Conservation (phyloP, 2,888 invertebrate species). For the Eueremaeus valkanovi region DNA sequence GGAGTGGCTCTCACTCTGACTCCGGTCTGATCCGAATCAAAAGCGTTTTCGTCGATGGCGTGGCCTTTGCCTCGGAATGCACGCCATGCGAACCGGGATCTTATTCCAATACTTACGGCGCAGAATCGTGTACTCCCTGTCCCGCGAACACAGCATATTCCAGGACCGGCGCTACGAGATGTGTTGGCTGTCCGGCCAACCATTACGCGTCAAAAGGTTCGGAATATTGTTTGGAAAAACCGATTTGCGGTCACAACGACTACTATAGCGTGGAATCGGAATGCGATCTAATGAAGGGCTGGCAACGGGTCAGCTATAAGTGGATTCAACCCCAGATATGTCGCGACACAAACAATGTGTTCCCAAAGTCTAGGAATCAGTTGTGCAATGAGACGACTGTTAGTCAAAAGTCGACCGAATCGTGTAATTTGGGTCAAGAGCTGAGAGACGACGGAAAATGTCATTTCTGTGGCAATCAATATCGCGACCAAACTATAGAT, state of each 20-base stretch:
- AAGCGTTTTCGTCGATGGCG: slow-evolving; percentile 50
- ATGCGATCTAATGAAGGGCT: slow-evolving; percentile 56
- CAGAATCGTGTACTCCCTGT: slow-evolving; percentile 55
- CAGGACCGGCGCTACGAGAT: slow-evolving; percentile 53
- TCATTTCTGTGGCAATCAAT: slow-evolving; percentile 56
- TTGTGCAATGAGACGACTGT: slow-evolving; percentile 17
- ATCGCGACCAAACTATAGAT: slow-evolving; percentile 53
- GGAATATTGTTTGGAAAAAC: slow-evolving; percentile 54
- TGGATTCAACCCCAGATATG: slow-evolving; percentile 60
- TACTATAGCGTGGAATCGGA: slow-evolving; percentile 53
- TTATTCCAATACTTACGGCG: slow-evolving; percentile 54
- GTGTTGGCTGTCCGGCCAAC: slow-evolving; percentile 54
- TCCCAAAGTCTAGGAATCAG: slow-evolving; percentile 13
- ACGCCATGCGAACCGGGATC: slow-evolving; percentile 55
- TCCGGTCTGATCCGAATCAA: slow-evolving; percentile 25
- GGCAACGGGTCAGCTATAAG: slow-evolving; percentile 53
- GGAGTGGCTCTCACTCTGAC: background rate
- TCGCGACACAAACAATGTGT: slow-evolving; percentile 49
- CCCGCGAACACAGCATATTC: slow-evolving; percentile 54
- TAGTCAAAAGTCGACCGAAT: slow-evolving; percentile 54
- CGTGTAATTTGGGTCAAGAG: slow-evolving; percentile 59
- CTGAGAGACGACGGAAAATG: slow-evolving; percentile 54
- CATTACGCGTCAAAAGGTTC: slow-evolving; percentile 56
- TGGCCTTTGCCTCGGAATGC: slow-evolving; percentile 59
- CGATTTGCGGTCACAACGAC: slow-evolving; percentile 56